These are phyloP conservation scores for Trachymyrmex cornetzi DNA, from an alignment of 1,140 invertebrate species.

Conservation along the genomic window DNA sequence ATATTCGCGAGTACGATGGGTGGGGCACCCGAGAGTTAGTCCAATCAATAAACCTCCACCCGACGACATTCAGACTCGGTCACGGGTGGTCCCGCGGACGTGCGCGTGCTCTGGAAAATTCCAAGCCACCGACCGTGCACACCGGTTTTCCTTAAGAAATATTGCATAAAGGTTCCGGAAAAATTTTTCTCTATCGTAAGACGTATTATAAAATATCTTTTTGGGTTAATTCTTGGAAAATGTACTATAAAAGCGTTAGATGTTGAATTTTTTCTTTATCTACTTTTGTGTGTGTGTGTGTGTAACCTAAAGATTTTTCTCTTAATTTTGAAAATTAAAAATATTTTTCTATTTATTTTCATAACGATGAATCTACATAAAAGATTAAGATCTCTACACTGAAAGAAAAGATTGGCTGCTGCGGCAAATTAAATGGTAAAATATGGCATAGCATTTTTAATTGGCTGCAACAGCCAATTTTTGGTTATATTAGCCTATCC, in stretches of 20 bases:
- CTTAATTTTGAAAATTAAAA: neutral
- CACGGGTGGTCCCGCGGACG: slow-evolving; percentile 61
- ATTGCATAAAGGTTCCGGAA: neutral
- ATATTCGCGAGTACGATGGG: slow-evolving; percentile 67
- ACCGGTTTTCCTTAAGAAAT: neutral
- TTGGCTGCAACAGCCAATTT: too few relatives aligned
- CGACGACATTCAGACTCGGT: slow-evolving; percentile 72
- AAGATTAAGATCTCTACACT: neutral
- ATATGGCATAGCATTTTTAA: too few relatives aligned
- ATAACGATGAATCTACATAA: neutral
- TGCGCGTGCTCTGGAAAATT: slow-evolving; percentile 49
- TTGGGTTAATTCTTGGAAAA: neutral
- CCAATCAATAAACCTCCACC: slow-evolving; percentile 78
- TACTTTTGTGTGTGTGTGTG: neutral
- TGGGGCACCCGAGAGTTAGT: slow-evolving; percentile 69
- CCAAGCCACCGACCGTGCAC: slow-evolving; percentile 8
- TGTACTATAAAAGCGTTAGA: neutral
- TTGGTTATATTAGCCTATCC: too few relatives aligned
- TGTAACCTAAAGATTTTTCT: neutral
- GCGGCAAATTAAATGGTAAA: too few relatives aligned
- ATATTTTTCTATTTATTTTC: slow-evolving; percentile 6
- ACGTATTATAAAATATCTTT: neutral
- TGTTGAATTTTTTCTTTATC: neutral
- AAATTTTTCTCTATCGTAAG: neutral
- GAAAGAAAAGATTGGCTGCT: too few relatives aligned